These are phyloP conservation scores for Thereva unica DNA, from an alignment of 2,888 invertebrate species.

Conservation along the genomic window DNA sequence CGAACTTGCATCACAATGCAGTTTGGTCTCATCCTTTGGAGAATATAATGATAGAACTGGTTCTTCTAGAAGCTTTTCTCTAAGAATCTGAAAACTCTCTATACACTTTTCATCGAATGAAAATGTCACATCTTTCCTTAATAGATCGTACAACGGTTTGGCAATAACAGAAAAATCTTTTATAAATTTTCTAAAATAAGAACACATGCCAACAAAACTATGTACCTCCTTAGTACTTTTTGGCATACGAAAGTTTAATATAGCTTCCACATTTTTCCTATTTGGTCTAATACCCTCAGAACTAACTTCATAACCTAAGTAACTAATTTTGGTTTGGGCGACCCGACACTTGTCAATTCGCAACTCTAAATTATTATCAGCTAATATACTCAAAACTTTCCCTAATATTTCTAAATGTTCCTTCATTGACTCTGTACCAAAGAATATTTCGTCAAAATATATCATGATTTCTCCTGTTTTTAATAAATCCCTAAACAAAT, in stretches of 20 bases:
- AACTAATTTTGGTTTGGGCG: neutral
- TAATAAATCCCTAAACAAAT: neutral
- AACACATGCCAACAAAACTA: constrained; percentile 24
- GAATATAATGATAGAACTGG: constrained; percentile 46
- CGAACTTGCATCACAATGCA: constrained; percentile 47
- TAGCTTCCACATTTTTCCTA: constrained; percentile 10
- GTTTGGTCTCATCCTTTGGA: constrained; percentile 44
- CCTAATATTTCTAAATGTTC: neutral
- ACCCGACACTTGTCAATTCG: constrained; percentile 8
- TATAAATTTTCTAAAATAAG: constrained; percentile 27
- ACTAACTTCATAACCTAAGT: constrained; percentile 14
- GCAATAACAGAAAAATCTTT: constrained; percentile 40
- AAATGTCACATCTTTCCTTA: constrained; percentile 9
- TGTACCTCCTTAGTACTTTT: constrained; percentile 26
- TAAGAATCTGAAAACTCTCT: neutral
- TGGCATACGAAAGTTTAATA: constrained; percentile 12
- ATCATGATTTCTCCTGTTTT: constrained; percentile 37
- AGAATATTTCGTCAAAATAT: constrained; percentile 42
- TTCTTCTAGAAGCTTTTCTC: neutral
- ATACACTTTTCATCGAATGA: constrained; percentile 22
- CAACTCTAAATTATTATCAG: constrained; percentile 1
- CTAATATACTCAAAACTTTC: neutral
- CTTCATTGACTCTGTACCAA: neutral
- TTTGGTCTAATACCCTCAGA: constrained; percentile 13
- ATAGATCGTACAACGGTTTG: constrained; percentile 46